Percentiles rank a stretch among this genome's conserved stretches.
These are phyloP conservation scores for Zaprionus tsacasi DNA, from an alignment of 1,140 invertebrate genomes.

Conservation along the genomic window DNA sequence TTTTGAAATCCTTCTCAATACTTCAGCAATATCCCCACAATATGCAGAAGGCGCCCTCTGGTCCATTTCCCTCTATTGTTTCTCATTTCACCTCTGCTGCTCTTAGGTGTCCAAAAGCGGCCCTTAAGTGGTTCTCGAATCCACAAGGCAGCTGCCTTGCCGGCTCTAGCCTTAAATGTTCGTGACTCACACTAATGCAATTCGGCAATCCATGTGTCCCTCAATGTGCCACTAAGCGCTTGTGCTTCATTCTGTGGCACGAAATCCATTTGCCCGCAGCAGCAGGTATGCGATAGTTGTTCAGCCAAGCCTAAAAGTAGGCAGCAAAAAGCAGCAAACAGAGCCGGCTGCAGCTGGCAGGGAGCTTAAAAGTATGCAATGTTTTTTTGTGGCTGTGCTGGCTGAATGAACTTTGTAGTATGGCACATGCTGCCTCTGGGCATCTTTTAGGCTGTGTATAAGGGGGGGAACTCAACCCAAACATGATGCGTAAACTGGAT, in stretches of 20 bases:
- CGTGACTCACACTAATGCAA: not conserved
- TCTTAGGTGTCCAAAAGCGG: not conserved
- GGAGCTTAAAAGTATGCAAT: slow-evolving; percentile 45
- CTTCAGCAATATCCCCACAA: too few species aligned
- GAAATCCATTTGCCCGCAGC: not conserved
- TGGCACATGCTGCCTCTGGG: too few species aligned
- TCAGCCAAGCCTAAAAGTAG: slow-evolving; percentile 40
- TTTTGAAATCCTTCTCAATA: too few species aligned
- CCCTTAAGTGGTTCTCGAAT: not conserved
- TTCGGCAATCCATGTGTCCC: not conserved
- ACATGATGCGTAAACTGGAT: slow-evolving; percentile 10
- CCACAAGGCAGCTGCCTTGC: not conserved
- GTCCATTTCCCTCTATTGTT: too few species aligned
- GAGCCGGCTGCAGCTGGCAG: not conserved
- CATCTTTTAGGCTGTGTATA: slow-evolving; percentile 19
- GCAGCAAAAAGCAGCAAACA: slow-evolving; percentile 15
- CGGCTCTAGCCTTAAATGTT: not conserved
- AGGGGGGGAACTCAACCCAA: not conserved
- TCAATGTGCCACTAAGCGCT: slow-evolving; percentile 3
- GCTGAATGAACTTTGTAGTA: slow-evolving; percentile 13
- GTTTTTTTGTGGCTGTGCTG: slow-evolving; percentile 14
- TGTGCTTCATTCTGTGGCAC: slow-evolving; percentile 11
- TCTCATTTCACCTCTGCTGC: not conserved
- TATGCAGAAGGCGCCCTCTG: too few species aligned
- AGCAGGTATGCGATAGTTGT: not conserved